These are phyloP conservation scores for Phymanthus crucifer DNA, from an alignment of 92 coral and sea anemone genomes.

Conservation along the genomic window DNA sequence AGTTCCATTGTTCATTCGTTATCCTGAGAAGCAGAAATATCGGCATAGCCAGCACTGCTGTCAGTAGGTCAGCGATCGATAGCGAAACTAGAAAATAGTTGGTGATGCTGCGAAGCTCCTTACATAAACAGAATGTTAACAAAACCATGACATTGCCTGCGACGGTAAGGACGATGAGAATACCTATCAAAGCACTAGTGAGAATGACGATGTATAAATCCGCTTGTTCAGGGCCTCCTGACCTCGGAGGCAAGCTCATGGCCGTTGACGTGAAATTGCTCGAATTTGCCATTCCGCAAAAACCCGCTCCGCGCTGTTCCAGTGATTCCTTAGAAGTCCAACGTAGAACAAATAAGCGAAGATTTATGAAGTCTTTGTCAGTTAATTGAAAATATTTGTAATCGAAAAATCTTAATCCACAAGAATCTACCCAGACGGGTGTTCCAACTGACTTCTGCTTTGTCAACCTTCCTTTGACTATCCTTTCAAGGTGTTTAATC, in stretches of 20 bases:
- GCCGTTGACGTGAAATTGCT: conserved; percentile 7
- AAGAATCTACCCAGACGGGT: not conserved
- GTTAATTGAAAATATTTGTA: not conserved
- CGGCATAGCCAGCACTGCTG: conserved; percentile 89
- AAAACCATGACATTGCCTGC: conserved; percentile 82
- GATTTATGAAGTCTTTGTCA: conserved; percentile 12
- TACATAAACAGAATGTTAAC: conserved; percentile 74
- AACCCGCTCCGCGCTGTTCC: not conserved
- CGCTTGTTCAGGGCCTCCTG: conserved; percentile 27
- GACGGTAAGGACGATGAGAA: conserved; percentile 70
- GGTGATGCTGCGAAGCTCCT: conserved; percentile 85
- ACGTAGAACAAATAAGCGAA: not conserved
- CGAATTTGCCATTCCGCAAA: conserved; percentile 12
- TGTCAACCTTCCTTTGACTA: not conserved
- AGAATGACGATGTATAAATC: conserved; percentile 50
- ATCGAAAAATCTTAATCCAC: not conserved
- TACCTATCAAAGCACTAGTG: conserved; percentile 61
- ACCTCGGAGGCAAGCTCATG: conserved; percentile 1
- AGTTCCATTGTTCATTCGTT: conserved; percentile 36
- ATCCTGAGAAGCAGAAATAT: conserved; percentile 69
- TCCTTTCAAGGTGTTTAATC: not conserved
- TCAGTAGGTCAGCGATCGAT: conserved; percentile 78
- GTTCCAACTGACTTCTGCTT: not conserved
- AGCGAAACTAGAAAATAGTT: conserved; percentile 86
- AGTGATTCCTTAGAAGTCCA: not conserved